Conservation (phyloP, 2,888 invertebrate genomes). For the Drosophila greeni region DNA sequence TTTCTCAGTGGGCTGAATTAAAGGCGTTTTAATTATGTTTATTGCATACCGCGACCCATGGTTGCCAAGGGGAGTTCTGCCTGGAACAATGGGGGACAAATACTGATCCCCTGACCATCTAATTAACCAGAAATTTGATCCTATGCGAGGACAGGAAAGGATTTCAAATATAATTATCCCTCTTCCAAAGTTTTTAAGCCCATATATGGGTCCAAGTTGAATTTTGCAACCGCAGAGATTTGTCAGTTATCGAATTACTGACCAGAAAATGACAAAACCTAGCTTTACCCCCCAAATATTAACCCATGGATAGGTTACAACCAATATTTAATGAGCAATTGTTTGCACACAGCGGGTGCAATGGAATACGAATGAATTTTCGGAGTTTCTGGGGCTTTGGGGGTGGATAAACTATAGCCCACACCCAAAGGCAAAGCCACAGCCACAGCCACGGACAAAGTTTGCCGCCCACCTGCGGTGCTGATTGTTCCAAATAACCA, state of each 20-base stretch:
- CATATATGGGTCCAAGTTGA: background rate
- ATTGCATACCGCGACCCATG: conserved; percentile 36
- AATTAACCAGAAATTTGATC: conserved; percentile 26
- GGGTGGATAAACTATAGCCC: conserved; percentile 11
- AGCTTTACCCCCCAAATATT: conserved; percentile 7
- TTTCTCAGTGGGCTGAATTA: conserved; percentile 51
- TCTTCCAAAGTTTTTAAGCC: background rate
- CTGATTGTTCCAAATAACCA: conserved; percentile 45
- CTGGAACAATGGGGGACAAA: background rate
- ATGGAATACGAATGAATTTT: conserved; percentile 7
- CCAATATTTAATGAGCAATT: conserved; percentile 17
- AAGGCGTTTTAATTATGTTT: conserved; percentile 69
- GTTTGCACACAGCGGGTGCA: conserved; percentile 14
- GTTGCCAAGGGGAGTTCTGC: background rate
- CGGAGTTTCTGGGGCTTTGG: background rate
- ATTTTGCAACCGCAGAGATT: conserved; percentile 1
- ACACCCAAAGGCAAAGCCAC: no score
- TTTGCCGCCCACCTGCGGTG: conserved; percentile 33
- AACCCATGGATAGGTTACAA: conserved; percentile 7
- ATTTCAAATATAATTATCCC: background rate
- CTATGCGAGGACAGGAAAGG: background rate
- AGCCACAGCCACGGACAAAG: conserved; percentile 29
- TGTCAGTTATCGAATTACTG: conserved; percentile 4
- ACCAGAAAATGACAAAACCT: background rate
- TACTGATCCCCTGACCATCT: conserved; percentile 8